phyloP scores from a whole-genome alignment of 92 coral and sea anemone genomes.

The Plumapathes pennacea region DNA sequence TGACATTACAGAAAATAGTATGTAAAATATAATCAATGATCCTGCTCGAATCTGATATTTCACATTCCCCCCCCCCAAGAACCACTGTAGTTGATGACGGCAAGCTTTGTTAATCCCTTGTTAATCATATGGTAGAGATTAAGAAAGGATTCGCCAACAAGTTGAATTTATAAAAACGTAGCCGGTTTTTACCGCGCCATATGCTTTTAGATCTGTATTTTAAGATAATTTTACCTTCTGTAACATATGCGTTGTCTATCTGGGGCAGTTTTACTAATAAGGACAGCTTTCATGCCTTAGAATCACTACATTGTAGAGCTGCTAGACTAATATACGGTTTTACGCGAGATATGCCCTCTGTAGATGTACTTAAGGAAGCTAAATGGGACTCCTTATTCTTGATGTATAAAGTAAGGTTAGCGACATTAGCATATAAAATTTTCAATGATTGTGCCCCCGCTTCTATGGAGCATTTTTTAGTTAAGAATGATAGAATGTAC shows the following conservation, averaged over 20 bases:
- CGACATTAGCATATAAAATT: conserved; percentile 9
- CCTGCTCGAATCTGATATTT: no score
- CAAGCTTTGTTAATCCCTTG: no score
- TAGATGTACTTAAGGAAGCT: conserved; percentile 5
- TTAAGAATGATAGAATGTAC: background rate
- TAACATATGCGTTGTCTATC: conserved; percentile 16
- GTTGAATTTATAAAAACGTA: conserved; percentile 7
- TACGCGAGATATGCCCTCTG: conserved; percentile 7
- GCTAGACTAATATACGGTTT: conserved; percentile 2
- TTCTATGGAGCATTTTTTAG: conserved; percentile 8
- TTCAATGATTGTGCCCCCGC: conserved; percentile 3
- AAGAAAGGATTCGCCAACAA: conserved; percentile 18
- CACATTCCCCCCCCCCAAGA: no score
- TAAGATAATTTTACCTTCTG: conserved; percentile 28
- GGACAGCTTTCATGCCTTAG: conserved; percentile 4
- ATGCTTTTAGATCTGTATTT: conserved; percentile 20
- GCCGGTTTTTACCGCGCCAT: conserved; percentile 7
- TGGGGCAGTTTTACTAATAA: conserved; percentile 19
- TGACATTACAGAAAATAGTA: no score
- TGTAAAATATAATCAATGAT: no score
- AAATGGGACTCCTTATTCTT: conserved; percentile 3
- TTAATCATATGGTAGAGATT: conserved; percentile 10
- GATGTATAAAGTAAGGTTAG: conserved; percentile 2
- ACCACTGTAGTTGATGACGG: no score
- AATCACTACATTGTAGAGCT: conserved; percentile 9